Conservation (phyloP, 1,140 invertebrate genomes). For the Drosophila willistoni region DNA sequence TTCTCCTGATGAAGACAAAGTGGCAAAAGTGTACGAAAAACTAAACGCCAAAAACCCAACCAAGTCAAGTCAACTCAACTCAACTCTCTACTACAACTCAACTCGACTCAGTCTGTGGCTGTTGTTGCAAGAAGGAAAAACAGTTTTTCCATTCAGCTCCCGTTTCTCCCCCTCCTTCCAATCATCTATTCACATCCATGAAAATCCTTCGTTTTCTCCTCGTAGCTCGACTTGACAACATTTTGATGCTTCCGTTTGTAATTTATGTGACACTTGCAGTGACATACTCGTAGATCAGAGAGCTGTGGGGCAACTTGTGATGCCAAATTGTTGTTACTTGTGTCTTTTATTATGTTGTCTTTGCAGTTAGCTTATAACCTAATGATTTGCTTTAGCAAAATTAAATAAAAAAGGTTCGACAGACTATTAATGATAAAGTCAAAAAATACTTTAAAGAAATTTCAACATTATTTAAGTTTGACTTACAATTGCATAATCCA, state of each 20-base stretch:
- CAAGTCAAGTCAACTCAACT: slow-evolving; percentile 35
- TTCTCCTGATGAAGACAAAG: slow-evolving; percentile 71
- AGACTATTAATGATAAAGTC: slow-evolving; percentile 37
- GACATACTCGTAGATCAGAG: slow-evolving; percentile 62
- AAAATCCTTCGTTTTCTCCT: slow-evolving; percentile 6
- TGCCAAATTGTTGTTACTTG: slow-evolving; percentile 42
- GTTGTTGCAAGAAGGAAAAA: slow-evolving; percentile 6
- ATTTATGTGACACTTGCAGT: slow-evolving; percentile 80
- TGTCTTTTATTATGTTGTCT: slow-evolving; percentile 63
- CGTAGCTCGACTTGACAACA: slow-evolving; percentile 57
- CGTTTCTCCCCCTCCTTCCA: too few relatives aligned
- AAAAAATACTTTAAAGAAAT: too few relatives aligned
- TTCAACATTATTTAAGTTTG: too few relatives aligned
- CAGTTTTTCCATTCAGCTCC: background rate
- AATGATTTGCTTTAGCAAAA: slow-evolving; percentile 65
- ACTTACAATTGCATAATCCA: background rate
- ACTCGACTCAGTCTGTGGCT: slow-evolving; percentile 10
- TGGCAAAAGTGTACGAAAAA: slow-evolving; percentile 66
- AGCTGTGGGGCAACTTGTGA: slow-evolving; percentile 41
- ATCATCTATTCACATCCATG: background rate
- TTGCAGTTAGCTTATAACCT: slow-evolving; percentile 45
- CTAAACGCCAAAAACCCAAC: slow-evolving; percentile 61
- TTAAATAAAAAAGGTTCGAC: slow-evolving; percentile 42
- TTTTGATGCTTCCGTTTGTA: slow-evolving; percentile 80
- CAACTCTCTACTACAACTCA: background rate